A percentile compares a stretch with the other conserved stretches of the same genome.
Evolutionary conservation across 2,888 invertebrate genomes (phyloP).

Genomic region (Parthenolecanium corni): DNA sequence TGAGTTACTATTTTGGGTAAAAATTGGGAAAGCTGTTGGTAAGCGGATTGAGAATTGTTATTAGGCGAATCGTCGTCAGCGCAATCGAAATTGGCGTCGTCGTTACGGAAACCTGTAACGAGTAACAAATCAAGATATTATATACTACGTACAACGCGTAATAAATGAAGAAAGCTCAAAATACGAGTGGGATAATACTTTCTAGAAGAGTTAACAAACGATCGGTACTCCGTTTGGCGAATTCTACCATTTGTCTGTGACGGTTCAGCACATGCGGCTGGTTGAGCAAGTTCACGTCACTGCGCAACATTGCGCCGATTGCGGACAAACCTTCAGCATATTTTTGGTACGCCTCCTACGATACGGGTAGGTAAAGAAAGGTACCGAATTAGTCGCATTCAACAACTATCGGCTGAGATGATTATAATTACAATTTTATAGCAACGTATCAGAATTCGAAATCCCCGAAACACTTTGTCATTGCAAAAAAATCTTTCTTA

Average conservation of each 20-base stretch:
- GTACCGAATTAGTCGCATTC: neutral
- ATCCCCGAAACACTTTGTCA: too few species aligned
- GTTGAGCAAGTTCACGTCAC: conserved; percentile 2
- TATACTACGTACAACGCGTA: neutral
- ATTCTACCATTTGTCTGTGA: conserved; percentile 19
- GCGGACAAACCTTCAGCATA: conserved; percentile 8
- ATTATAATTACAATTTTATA: neutral
- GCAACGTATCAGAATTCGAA: too few species aligned
- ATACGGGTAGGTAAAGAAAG: too few species aligned
- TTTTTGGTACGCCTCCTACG: conserved; percentile 20
- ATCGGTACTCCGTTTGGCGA: conserved; percentile 14
- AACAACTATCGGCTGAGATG: neutral
- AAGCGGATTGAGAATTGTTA: neutral
- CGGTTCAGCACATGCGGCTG: conserved; percentile 1
- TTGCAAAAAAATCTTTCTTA: too few species aligned
- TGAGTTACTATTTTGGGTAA: conserved; percentile 10
- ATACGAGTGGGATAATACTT: too few species aligned
- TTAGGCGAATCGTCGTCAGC: neutral
- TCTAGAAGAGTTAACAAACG: neutral
- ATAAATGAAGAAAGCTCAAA: too few species aligned
- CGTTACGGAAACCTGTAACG: neutral
- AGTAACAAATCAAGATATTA: too few species aligned
- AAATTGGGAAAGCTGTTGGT: neutral
- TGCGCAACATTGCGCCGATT: neutral
- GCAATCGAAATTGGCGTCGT: neutral